Percentiles rank a stretch among this genome's conserved stretches.
These are phyloP conservation scores for Syritta pipiens DNA, from an alignment of 2,888 invertebrate genomes.

Conservation along the genomic window DNA sequence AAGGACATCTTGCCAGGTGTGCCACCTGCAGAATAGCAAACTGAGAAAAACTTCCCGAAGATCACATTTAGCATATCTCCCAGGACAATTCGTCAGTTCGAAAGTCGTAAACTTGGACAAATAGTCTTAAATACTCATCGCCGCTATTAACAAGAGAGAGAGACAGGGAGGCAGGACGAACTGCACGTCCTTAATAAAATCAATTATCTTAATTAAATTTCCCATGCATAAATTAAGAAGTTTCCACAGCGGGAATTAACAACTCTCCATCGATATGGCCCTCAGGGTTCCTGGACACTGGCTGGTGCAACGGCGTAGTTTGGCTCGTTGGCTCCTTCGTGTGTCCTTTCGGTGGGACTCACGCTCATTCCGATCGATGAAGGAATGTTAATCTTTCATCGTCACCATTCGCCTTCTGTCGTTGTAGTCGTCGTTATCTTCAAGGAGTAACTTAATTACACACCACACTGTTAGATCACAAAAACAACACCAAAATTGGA, in stretches of 20 bases:
- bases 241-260: constrained; percentile 33
- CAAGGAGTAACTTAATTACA: constrained; percentile 52
- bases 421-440: constrained; percentile 2
- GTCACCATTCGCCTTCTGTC: not conserved
- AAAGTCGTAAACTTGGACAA: constrained; percentile 9
- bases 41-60: not conserved
- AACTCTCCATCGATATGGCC: no score
- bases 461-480: constrained; percentile 3
- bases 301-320: no score
- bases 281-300: no score
- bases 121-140: constrained; percentile 10
- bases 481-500: constrained; percentile 38
- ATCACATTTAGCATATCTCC: not conserved
- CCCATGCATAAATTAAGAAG: constrained; percentile 57
- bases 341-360: no score
- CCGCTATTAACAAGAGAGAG: no score
- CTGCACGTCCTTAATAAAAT: constrained; percentile 40
- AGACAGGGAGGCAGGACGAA: no score
- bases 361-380: constrained; percentile 21
- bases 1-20: no score
- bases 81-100: not conserved
- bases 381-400: constrained; percentile 18
- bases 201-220: constrained; percentile 56
- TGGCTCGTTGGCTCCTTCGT: no score
- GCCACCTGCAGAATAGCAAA: not conserved